phyloP scores from a whole-genome alignment of 2,888 invertebrate genomes.

The Calliphora vomitoria region DNA sequence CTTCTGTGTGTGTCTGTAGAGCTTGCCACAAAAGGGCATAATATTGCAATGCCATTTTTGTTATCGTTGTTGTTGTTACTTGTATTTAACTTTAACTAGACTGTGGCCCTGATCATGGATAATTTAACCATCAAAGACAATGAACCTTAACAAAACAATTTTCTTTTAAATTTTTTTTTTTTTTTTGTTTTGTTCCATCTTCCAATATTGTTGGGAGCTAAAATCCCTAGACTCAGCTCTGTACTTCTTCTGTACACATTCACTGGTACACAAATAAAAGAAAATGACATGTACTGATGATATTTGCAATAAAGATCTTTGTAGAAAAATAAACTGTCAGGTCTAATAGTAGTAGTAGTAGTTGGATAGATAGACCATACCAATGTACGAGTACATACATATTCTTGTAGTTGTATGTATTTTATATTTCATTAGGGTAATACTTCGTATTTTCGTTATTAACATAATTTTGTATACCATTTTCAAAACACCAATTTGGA shows the following conservation, averaged over 20 bases:
- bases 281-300: conserved; percentile 34
- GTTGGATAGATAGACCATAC: background rate
- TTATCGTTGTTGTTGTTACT: background rate
- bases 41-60: conserved; percentile 33
- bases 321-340: conserved; percentile 49
- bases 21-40: conserved; percentile 60
- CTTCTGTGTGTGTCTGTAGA: too few species aligned
- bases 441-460: too few species aligned
- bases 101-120: conserved; percentile 65
- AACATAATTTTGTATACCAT: too few species aligned
- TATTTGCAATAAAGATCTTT: conserved; percentile 59
- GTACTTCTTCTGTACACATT: conserved; percentile 20
- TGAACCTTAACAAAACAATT: conserved; percentile 63
- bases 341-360: conserved; percentile 5
- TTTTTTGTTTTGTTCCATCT: conserved; percentile 15
- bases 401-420: background rate
- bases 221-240: background rate
- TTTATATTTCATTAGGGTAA: conserved; percentile 16
- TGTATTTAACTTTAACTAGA: conserved; percentile 17
- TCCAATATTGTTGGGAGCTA: background rate
- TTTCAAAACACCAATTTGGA: too few species aligned
- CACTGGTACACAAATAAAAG: conserved; percentile 14
- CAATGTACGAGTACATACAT: background rate
- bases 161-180: conserved; percentile 22
- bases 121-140: conserved; percentile 68